Evolutionary conservation across 2,888 invertebrate genomes (phyloP), one percentile per base, ranked within the genome.

Genomic region (Agonopterix subpropinquella): DNA sequence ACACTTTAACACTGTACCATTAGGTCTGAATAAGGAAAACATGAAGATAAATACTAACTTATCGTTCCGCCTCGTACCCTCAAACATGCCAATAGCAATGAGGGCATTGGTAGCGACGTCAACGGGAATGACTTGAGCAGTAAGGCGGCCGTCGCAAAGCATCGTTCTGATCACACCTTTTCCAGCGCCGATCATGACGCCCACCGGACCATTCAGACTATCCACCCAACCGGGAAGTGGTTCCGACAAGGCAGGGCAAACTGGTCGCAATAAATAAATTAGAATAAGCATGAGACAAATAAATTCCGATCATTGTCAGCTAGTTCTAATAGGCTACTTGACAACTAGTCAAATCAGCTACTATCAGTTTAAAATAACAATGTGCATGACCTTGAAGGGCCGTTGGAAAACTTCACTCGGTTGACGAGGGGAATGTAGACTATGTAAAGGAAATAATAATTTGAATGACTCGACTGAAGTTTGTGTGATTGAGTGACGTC

Each of bases 191-290:
- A 95, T 89, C 80, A 96, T 89, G 1, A 96, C 82, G 0, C 97
- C 97, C 47, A 95, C 92, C 0, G 97, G 96, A 0, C 97, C 97
- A 75, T 97, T 97, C 39, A 96, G 89, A 74, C 92, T 97, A 77
- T 97, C 97, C 56, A 97, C 96, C 97, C 97, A 98, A 4, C 97
- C 97, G 11, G 92, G 90, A 8, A 93, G 52, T 0, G 96, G 96
- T 59, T 96, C 95, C 43, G 68, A 66, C 35, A 83, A 78, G 8
- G 94, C 41, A 1, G 88, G 87, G 49, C 77, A 77, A 3, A 88
- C 88, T 88, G 67, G 2, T 28, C 28, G 28, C 28, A 28, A 28
- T 2, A 28, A 28, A 28, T 28, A 7, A 28, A 5, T 28, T 28
- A 5, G 28, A 28, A 28, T 28, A 28, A 28, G 5, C 7, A 28